Evolutionary conservation across 2,888 invertebrate species (phyloP).

Genomic region (Glyphotaelius pellucidus): DNA sequence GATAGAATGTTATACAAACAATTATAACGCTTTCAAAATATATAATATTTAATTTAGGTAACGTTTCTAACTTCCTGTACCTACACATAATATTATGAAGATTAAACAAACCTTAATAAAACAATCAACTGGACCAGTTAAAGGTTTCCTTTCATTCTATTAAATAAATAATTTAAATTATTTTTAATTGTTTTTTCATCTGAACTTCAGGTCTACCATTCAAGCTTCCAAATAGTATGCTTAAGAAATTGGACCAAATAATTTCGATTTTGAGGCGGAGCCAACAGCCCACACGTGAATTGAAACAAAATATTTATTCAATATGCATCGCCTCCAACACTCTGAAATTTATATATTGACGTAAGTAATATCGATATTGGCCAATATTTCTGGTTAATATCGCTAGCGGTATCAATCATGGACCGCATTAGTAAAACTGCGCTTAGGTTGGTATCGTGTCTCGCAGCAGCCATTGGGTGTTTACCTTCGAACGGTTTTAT

Average conservation of each 20-base stretch:
- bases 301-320: background rate
- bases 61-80: background rate
- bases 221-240: background rate
- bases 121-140: background rate
- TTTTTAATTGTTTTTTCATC: background rate
- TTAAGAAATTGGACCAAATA: background rate
- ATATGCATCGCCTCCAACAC: background rate
- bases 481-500: background rate
- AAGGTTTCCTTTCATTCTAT: background rate
- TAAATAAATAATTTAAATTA: too few species aligned
- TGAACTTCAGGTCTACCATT: background rate
- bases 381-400: background rate
- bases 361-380: background rate
- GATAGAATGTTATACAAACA: background rate
- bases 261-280: background rate
- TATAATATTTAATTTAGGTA: background rate
- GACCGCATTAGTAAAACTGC: background rate
- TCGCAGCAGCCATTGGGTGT: too few species aligned
- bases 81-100: background rate
- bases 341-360: background rate
- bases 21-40: background rate
- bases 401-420: background rate
- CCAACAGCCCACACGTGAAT: background rate
- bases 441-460: too few species aligned
- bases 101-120: background rate